Evolutionary conservation across 2,113 vertebrate genomes (phyloP).

Genomic region (Athene noctua): DNA sequence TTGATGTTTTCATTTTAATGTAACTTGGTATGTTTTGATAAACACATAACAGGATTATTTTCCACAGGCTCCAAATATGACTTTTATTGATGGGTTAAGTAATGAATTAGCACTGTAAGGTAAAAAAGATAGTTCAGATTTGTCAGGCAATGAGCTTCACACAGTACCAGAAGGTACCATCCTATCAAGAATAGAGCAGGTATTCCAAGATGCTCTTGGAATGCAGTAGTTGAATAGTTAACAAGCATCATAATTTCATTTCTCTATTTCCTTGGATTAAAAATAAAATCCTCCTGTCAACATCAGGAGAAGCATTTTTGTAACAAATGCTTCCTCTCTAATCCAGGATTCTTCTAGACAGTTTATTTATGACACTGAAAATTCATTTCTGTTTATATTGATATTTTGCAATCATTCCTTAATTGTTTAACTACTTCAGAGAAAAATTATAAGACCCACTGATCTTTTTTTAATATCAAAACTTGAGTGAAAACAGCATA

Average conservation of each 20-base stretch:
- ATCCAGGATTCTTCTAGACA: neutral
- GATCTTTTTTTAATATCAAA: neutral
- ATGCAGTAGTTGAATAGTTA: neutral
- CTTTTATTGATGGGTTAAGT: neutral
- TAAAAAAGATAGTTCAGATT: neutral
- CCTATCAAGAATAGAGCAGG: neutral
- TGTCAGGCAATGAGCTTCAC: neutral
- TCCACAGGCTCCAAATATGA: neutral
- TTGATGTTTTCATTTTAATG: neutral
- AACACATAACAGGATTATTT: neutral
- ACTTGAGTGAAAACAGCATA: neutral
- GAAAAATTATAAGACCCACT: neutral
- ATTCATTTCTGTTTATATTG: neutral
- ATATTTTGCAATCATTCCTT: neutral
- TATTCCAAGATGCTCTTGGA: neutral
- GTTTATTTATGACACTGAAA: neutral
- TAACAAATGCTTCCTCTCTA: neutral
- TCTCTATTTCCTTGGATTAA: neutral
- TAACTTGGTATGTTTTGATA: neutral
- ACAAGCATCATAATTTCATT: neutral
- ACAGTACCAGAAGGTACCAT: neutral
- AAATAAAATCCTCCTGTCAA: neutral
- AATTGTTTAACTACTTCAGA: neutral
- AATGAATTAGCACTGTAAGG: neutral
- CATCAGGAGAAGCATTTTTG: neutral